phyloP scores from a whole-genome alignment of 2,113 vertebrate genomes.

The Pteropus alecto region DNA sequence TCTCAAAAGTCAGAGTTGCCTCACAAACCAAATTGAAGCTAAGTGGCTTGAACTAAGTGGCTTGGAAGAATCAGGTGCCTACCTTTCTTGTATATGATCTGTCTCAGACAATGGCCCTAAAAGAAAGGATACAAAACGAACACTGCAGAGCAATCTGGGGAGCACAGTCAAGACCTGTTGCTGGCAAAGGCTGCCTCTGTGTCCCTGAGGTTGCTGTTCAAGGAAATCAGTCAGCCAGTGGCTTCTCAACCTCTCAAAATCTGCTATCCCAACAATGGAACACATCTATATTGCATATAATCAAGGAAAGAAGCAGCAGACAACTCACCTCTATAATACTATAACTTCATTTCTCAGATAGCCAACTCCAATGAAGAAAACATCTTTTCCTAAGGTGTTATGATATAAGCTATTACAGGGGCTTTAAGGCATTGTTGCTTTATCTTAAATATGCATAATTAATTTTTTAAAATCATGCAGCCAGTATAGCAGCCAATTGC shows the following conservation, averaged over 20 bases:
- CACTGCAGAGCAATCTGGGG: neutral
- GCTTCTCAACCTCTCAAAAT: neutral
- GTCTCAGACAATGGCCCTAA: neutral
- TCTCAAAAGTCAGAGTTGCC: neutral
- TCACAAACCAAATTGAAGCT: neutral
- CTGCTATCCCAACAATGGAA: neutral
- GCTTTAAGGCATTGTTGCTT: neutral
- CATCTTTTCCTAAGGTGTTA: neutral
- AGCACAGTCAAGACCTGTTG: neutral
- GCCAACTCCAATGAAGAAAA: neutral
- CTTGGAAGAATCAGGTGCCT: neutral
- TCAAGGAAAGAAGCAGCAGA: neutral
- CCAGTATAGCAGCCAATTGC: neutral
- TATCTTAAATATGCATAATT: neutral
- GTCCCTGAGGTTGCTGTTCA: neutral
- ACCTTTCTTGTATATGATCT: neutral
- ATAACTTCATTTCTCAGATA: neutral
- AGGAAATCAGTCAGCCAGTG: neutral
- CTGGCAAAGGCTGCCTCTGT: neutral
- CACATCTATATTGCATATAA: neutral
- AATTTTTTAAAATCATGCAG: neutral
- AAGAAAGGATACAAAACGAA: neutral
- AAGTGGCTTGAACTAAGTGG: neutral
- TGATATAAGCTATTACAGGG: neutral
- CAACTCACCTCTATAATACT: neutral